Evolutionary conservation across 2,113 vertebrate genomes (phyloP), one percentile per base, ranked within the genome.

Genomic region (Suncus etruscus): DNA sequence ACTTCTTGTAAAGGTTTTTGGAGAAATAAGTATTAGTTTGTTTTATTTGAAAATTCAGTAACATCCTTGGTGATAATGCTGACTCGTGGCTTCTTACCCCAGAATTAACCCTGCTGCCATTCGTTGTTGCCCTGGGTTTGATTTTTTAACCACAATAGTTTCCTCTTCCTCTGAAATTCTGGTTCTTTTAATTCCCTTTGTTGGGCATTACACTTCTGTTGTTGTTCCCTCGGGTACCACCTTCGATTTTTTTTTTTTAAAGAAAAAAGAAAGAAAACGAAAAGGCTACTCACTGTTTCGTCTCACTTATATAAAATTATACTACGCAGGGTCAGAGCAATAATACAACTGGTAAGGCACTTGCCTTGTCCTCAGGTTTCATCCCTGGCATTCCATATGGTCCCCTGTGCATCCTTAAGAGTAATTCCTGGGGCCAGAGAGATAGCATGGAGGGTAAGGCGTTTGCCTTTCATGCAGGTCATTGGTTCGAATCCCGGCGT

Each of bases 21-120:
- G 97, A 98, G 98, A 98, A 98, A 97, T 97, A 98, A 98, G 97
- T 97, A 98, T 98, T 98, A 99, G 99, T 99, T 98, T 98, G 95
- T 99, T 98, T 97, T 98, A 98, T 98, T 98, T 98, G 98, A 97
- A 98, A 98, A 98, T 98, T 99, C 98, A 99, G 98, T 99, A 99
- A 98, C 99, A 99, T 98, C 99, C 99, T 97, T 99, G 99, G 98
- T 99, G 99, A 97, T 99, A 99, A 98, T 99, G 99, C 98, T 99
- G 99, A 98, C 98, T 99, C 99, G 99, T 74, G 99, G 99, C 98
- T 99, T 99, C 98, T 99, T 99, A 98, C 98, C 99, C 99, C 99
- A 99, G 98, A 99, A 99, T 99, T 99, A 98, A 98, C 99, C 99
- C 98, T 99, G 99, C 98, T 99, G 99, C 98, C 99, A 99, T 97